A percentile compares a stretch with the other conserved stretches of the same genome.
Evolutionary conservation across 2,888 invertebrate genomes (phyloP).

Genomic region (Cheilosia impressa): DNA sequence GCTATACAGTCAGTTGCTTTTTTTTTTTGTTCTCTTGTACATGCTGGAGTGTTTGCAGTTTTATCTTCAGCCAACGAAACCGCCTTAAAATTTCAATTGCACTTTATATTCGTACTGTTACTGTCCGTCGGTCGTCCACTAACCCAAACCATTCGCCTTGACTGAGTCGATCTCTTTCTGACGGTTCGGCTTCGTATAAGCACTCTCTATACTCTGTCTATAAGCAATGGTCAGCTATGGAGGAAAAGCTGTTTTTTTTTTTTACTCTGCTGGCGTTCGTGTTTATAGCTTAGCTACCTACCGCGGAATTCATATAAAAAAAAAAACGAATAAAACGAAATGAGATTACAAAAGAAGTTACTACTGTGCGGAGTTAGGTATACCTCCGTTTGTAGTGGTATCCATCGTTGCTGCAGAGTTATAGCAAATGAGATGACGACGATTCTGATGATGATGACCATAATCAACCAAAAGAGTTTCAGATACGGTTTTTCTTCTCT

Average conservation of each 20-base stretch:
- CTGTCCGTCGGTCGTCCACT: constrained; percentile 31
- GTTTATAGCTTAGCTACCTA: constrained; percentile 61
- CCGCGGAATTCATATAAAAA: constrained; percentile 53
- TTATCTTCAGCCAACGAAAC: constrained; percentile 67
- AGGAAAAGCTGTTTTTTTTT: constrained; percentile 1
- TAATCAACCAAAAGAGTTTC: constrained; percentile 5
- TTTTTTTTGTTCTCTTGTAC: background rate
- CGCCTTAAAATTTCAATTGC: constrained; percentile 70
- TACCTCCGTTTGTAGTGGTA: constrained; percentile 3
- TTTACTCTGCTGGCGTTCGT: constrained; percentile 40
- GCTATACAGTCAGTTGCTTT: constrained; percentile 24
- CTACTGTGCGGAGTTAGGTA: constrained; percentile 30
- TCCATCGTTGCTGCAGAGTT: constrained; percentile 3
- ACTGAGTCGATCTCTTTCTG: constrained; percentile 36
- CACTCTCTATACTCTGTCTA: constrained; percentile 8
- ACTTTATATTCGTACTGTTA: constrained; percentile 57
- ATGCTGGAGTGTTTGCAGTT: constrained; percentile 50
- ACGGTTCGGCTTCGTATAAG: background rate
- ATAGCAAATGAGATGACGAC: constrained; percentile 14
- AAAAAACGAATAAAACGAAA: constrained; percentile 7
- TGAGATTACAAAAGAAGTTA: constrained; percentile 43
- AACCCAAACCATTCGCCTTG: constrained; percentile 31
- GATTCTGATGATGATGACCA: constrained; percentile 12
- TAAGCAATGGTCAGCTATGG: constrained; percentile 26
- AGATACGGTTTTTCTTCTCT: constrained; percentile 4